Base-by-base conservation (phyloP, 2,797 vertebrate genomes). In the Crenichthys baileyi region DNA sequence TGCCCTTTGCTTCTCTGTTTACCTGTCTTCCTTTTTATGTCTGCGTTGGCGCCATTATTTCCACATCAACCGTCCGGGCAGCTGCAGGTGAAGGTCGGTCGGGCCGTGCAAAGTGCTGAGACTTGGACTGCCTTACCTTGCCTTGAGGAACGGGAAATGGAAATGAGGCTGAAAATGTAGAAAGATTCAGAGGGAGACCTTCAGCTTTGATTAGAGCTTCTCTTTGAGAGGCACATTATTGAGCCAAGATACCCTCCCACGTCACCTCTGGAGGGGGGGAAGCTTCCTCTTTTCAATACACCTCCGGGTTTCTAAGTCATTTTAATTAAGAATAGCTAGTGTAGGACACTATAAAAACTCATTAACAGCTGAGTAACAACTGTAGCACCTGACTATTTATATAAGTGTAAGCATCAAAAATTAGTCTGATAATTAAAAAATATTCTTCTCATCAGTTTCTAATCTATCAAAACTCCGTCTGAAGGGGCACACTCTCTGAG, bases 121-220 rank as follows among this genome's bases (percentile, higher is more conserved):
- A 70, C 74, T 85, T 73, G 86, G 87, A 87, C 84, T 61, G 56
- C 58, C 73, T 89, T 82, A 83, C 90, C 88, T 91, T 86, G 91
- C 87, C 90, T 85, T 88, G 85, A 84, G 92, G 90, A 89, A 89
- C 78, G 26, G n/a, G 0, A 58, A 51, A 91, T 87, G 89, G 86
- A 93, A 93, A 93, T 89, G 82, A 89, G 81, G 67, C 44, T 58
- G 50, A 22, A 39, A 83, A 78, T 72, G 86, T 20, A 79, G 87
- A 79, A 72, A 60, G 65, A 84, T 76, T 78, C 79, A 85, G 77
- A 63, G n/a, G 72, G 76, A 88, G 90, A 87, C 92, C 92, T 92
- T 91, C 50, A 58, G 80, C 73, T 79, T 89, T 89, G 81, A 91
- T 92, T 74, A 76, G 80, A 84, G 81, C 74, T 70, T 76, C 73